Base-by-base conservation (phyloP, 2,888 invertebrate genomes). In the Epistrophe eligans region DNA sequence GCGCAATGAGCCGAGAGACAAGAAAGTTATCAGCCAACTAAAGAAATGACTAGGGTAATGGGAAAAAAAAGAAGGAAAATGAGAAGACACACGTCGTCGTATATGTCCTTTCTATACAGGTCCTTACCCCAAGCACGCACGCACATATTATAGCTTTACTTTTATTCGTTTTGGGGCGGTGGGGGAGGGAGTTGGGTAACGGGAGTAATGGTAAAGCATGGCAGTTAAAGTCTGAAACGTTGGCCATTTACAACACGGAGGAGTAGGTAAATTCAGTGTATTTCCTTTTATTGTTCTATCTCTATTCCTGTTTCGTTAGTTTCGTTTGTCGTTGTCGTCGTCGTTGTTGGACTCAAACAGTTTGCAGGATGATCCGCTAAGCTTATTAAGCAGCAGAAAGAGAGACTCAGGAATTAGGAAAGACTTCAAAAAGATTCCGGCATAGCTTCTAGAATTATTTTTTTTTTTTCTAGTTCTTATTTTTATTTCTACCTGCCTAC, bases 301-400 rank as follows among this genome's bases (percentile, higher is more conserved):
- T 62, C 38, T 62, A 48, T 80, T 72, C 52, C 24, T n/a, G 28
- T 48, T 48, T 48, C 50, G 17, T 19, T 50, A 9, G 10, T 52
- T 32, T 71, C 32, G 43, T 52, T 52, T 24, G 28, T 52, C 40
- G 7, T 13, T 2, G 38, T 67, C 50, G 35, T 48, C n/a, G 48
- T 38, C 35, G 35, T 67, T 32, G 40, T n/a, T n/a, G 48, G 79
- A 74, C 79, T 79, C 66, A 40, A 71, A 79, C 66, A 71, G 76
- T 83, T 87, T 83, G 71, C 55, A 45, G 79, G 83, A 83, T 87
- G 71, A 83, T 79, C 71, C 83, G 43, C 79, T 83, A 87, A 87
- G 87, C 87, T 79, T 87, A 87, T 83, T 87, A 87, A 79, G 76
- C 40, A 76, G 45, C n/a, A 60, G 55, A 55, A 55, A 80, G 81